Evolutionary conservation across 2,113 vertebrate genomes (phyloP).

Genomic region (Nematolebias whitei): DNA sequence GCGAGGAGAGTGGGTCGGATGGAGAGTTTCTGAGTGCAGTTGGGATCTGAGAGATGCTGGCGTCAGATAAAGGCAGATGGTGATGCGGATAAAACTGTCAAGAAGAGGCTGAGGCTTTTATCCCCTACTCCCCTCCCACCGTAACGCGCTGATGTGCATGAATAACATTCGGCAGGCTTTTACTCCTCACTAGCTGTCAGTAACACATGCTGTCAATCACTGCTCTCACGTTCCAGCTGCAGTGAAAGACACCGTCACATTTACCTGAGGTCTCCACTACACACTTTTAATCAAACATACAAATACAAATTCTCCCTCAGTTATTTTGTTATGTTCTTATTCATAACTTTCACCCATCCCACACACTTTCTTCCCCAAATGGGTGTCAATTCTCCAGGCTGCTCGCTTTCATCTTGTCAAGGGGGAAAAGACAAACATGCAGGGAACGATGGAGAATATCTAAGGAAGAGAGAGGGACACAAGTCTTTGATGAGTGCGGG

Average conservation of each 20-base stretch:
- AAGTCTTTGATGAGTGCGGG: constrained; percentile 64
- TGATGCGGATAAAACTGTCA: constrained; percentile 66
- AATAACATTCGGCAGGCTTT: background rate
- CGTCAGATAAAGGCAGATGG: constrained; percentile 69
- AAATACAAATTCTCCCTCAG: background rate
- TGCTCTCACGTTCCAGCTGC: constrained; percentile 27
- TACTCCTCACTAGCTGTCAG: constrained; percentile 32
- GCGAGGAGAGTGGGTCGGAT: constrained; percentile 28
- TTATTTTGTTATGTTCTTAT: constrained; percentile 30
- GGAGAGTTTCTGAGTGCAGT: constrained; percentile 35
- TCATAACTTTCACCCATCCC: constrained; percentile 13
- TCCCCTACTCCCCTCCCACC: constrained; percentile 37
- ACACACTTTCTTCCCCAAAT: constrained; percentile 43
- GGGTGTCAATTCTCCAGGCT: constrained; percentile 48
- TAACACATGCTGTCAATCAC: constrained; percentile 6
- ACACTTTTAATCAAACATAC: constrained; percentile 5
- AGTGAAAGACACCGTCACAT: constrained; percentile 45
- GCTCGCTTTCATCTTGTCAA: constrained; percentile 56
- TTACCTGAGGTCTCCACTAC: background rate
- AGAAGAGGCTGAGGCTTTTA: constrained; percentile 61
- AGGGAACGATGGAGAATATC: constrained; percentile 29
- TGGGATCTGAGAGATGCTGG: constrained; percentile 53
- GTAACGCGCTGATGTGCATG: constrained; percentile 13
- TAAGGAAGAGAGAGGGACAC: constrained; percentile 34
- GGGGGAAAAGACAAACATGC: constrained; percentile 40